phyloP scores from a whole-genome alignment of 2,113 vertebrate species.

The Neotoma lepida region DNA sequence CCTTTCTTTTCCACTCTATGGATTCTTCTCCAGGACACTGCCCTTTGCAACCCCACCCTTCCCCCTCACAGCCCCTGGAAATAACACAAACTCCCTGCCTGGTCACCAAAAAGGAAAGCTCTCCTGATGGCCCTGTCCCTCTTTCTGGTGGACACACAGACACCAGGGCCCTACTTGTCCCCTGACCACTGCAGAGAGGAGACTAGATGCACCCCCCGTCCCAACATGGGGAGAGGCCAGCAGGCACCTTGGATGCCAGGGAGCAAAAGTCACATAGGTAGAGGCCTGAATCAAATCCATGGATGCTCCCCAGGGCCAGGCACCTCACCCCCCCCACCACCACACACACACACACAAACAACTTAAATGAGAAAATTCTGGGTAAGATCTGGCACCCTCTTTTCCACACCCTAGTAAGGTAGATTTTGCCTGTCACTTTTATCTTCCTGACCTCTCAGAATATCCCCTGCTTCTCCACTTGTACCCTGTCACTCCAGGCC shows the following conservation, averaged over 20 bases:
- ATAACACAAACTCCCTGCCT: neutral
- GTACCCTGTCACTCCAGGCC: neutral
- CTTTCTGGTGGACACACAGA: neutral
- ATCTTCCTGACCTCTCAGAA: neutral
- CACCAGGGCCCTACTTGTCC: neutral
- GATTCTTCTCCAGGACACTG: neutral
- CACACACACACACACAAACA: too few relatives aligned
- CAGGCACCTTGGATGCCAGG: neutral
- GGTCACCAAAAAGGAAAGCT: neutral
- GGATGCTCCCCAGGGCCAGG: neutral
- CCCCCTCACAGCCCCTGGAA: neutral
- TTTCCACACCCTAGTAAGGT: neutral
- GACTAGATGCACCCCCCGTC: neutral
- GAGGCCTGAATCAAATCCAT: neutral
- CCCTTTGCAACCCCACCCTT: neutral
- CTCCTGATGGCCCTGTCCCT: neutral
- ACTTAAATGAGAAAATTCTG: neutral
- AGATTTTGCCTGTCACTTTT: neutral
- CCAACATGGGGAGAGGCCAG: neutral
- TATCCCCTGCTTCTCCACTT: neutral
- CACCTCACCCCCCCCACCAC: neutral
- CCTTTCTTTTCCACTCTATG: neutral
- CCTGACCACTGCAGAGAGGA: neutral
- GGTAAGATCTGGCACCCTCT: neutral
- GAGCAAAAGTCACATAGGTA: fast-evolving